These are phyloP conservation scores for Idris sp. DNA, from an alignment of 1,140 invertebrate species.

Conservation along the genomic window DNA sequence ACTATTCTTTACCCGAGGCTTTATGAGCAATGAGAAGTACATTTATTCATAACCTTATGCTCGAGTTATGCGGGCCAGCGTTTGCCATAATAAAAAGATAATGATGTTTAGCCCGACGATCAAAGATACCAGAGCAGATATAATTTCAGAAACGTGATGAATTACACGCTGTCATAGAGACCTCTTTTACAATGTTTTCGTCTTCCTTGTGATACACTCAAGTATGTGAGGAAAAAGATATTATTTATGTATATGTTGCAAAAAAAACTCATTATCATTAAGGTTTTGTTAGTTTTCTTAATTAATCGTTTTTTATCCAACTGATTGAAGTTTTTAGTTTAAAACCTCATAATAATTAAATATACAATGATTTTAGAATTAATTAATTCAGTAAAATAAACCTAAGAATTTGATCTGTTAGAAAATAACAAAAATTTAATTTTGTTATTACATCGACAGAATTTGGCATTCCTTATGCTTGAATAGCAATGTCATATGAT, in stretches of 20 bases:
- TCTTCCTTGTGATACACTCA: constrained; percentile 2
- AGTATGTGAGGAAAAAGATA: no score
- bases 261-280: constrained; percentile 3
- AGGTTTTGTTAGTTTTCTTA: no score
- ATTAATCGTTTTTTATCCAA: no score
- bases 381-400: no score
- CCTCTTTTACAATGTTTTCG: constrained; percentile 24
- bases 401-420: no score
- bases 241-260: constrained; percentile 9
- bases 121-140: constrained; percentile 26
- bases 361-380: no score
- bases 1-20: constrained; percentile 66
- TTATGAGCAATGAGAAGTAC: constrained; percentile 66
- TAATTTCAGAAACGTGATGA: constrained; percentile 41
- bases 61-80: constrained; percentile 43
- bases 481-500: no score
- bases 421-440: no score
- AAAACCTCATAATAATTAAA: no score
- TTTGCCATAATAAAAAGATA: constrained; percentile 43
- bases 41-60: constrained; percentile 69
- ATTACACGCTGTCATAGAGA: constrained; percentile 14
- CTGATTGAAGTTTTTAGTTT: no score
- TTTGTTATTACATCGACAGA: no score
- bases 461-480: no score
- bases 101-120: constrained; percentile 51